These are phyloP conservation scores for Poeciliopsis turrubarensis DNA, from an alignment of 2,113 vertebrate genomes.

Conservation along the genomic window DNA sequence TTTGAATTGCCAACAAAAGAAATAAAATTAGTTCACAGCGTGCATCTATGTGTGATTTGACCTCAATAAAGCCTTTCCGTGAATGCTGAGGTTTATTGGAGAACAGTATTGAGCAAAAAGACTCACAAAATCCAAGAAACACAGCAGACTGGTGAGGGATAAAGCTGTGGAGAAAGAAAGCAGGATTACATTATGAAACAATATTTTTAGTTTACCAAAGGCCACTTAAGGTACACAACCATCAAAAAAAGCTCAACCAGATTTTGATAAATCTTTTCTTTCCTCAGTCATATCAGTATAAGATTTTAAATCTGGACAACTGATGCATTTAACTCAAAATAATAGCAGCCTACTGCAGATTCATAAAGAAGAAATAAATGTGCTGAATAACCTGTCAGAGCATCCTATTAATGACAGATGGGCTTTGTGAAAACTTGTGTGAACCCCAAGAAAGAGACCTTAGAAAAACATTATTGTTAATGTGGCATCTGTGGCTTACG, in stretches of 20 bases:
- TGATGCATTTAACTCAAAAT: conserved; percentile 4
- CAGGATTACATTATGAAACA: no score
- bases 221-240: no score
- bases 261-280: neutral
- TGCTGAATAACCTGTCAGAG: conserved; percentile 65
- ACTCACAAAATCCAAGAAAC: neutral
- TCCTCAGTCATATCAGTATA: neutral
- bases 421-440: conserved; percentile 67
- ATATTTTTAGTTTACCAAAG: no score
- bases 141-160: no score
- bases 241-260: neutral
- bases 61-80: neutral
- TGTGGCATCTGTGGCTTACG: conserved; percentile 51
- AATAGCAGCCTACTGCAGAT: conserved; percentile 24
- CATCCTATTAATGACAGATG: conserved; percentile 79
- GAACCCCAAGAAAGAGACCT: conserved; percentile 73
- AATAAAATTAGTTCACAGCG: neutral
- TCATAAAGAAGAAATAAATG: conserved; percentile 46
- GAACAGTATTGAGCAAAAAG: neutral
- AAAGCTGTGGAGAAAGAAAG: no score
- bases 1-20: neutral
- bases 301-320: neutral
- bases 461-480: conserved; percentile 81
- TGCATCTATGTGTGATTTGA: neutral
- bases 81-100: neutral